Base-by-base conservation (phyloP, 2,888 invertebrate species). In the Agrilus cyanescens region DNA sequence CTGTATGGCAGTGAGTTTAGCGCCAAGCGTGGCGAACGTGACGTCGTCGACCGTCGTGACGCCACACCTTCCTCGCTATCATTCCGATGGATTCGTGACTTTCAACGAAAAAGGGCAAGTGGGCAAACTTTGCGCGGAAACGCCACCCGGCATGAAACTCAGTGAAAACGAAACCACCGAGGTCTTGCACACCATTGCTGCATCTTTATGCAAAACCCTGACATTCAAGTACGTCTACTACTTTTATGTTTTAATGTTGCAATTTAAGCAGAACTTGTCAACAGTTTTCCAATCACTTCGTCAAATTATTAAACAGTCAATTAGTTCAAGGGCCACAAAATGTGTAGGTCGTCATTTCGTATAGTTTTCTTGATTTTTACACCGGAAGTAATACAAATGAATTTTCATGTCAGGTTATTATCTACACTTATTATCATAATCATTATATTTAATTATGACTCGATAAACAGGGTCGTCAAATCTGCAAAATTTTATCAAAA, bases 71-170 rank as follows among this genome's bases (percentile, higher is more conserved):
- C 71, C 77, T 1, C 72, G 76, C 44, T 85, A 87, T 56, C 75
- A 74, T 54, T 73, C 78, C 42, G 80, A 80, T 50, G 90, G 90
- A n/a, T 87, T 79, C 66, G 85, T 88, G 4, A 76, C 86, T 48
- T 88, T 88, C 71, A 82, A 85, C 53, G 89, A 89, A 65, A 83
- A 84, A 56, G 87, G 88, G 5, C 74, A 76, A 39, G 72, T 77
- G 38, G 87, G 88, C 39, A 88, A 88, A 67, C 67, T 89, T 31
- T 89, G 89, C 60, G 82, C 85, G 1, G 83, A 85, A 57, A 85
- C 84, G 38, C 69, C 87, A 46, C 25, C 25, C 8, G 84, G 85
- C 56, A 69, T 70, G 12, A 73, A 72, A 37, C 57, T 76, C 31
- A 72, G 76, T 1, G 46, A 51, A n/a, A 65, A 66, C 44, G 55